Percentiles rank a stretch among this genome's conserved stretches.
phyloP scores from a whole-genome alignment of 2,113 vertebrate genomes.

The Onychostoma macrolepis region DNA sequence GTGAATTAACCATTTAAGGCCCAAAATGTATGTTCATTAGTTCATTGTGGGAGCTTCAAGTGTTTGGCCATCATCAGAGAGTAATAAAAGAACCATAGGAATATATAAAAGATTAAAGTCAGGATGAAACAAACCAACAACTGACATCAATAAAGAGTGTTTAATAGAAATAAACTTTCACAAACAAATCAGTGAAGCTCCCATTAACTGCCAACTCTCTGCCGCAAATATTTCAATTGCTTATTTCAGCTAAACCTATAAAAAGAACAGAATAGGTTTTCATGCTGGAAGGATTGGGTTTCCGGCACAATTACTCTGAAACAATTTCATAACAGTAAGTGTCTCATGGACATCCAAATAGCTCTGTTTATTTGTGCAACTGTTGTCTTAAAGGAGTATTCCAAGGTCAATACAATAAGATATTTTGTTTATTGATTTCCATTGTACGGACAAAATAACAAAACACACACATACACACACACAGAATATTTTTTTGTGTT shows the following conservation, averaged over 20 bases:
- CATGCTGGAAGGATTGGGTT: background rate
- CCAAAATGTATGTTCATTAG: background rate
- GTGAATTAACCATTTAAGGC: background rate
- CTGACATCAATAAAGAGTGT: background rate
- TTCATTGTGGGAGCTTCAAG: background rate
- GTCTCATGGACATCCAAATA: background rate
- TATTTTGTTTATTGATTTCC: background rate
- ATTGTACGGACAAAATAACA: background rate
- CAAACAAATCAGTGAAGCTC: background rate
- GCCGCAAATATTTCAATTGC: background rate
- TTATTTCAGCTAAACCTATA: background rate
- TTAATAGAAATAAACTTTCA: background rate
- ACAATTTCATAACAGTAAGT: background rate
- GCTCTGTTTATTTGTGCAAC: background rate
- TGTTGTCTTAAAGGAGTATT: background rate
- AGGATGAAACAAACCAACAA: background rate
- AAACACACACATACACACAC: background rate
- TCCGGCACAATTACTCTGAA: constrained; percentile 1
- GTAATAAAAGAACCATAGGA: background rate
- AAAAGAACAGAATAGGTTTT: constrained; percentile 2
- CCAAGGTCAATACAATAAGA: background rate
- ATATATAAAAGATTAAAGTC: background rate
- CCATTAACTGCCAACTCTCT: background rate
- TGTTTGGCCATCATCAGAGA: background rate
- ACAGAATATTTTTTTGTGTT: background rate